Evolutionary conservation across 92 coral and sea anemone species (phyloP).

Genomic region (Parazoanthus darwini): DNA sequence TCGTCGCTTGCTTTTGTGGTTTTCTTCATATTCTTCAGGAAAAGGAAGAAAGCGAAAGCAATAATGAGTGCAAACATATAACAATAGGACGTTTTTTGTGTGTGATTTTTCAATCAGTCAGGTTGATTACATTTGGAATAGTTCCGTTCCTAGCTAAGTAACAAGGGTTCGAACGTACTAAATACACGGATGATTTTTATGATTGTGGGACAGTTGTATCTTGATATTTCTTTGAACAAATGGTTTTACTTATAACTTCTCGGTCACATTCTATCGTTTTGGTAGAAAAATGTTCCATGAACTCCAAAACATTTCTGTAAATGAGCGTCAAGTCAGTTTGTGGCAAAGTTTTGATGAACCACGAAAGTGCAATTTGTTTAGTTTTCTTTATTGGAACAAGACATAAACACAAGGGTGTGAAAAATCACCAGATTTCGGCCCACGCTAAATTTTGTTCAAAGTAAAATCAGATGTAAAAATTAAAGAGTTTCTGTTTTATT

Average conservation of each 20-base stretch:
- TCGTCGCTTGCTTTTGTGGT: not conserved
- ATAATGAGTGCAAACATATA: too few relatives aligned
- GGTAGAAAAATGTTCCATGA: not conserved
- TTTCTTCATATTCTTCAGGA: not conserved
- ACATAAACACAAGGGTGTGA: not conserved
- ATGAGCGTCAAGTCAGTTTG: not conserved
- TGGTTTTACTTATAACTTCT: not conserved
- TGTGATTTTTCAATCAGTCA: not conserved
- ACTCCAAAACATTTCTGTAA: not conserved
- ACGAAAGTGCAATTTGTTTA: too few relatives aligned
- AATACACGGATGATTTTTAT: not conserved
- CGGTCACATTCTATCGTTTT: too few relatives aligned
- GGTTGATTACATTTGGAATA: too few relatives aligned
- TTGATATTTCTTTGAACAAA: too few relatives aligned
- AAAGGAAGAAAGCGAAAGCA: not conserved
- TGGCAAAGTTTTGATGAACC: not conserved
- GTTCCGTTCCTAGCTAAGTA: not conserved
- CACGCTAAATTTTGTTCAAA: not conserved
- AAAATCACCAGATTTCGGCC: not conserved
- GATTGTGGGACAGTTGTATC: not conserved
- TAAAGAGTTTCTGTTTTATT: not conserved
- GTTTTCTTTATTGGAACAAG: not conserved
- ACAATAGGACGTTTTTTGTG: not conserved
- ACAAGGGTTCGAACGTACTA: not conserved
- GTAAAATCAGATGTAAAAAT: not conserved